Conservation (phyloP, 2,797 vertebrate genomes). For the Peromyscus attwateri region DNA sequence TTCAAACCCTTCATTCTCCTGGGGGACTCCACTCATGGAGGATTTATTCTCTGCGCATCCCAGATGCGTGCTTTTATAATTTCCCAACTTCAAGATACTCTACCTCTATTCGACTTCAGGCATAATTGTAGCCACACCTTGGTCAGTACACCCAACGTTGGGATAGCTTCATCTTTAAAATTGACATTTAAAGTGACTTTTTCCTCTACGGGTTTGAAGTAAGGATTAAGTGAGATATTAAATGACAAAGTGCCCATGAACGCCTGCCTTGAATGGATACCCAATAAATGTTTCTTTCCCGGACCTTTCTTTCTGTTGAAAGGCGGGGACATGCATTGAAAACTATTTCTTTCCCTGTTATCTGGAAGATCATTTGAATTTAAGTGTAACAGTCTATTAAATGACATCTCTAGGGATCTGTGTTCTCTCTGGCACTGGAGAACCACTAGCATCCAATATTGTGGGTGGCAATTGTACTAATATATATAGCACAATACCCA, state of each 20-base stretch:
- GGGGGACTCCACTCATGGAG: neutral
- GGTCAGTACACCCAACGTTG: neutral
- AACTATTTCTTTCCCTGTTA: neutral
- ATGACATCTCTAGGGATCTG: constrained; percentile 40
- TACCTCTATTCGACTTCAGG: neutral
- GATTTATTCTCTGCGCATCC: no score
- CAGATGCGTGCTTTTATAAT: neutral
- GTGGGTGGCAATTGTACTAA: constrained; percentile 47
- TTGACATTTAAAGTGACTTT: no score
- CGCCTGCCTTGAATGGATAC: neutral
- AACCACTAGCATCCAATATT: constrained; percentile 30
- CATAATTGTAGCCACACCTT: neutral
- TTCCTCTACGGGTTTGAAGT: neutral
- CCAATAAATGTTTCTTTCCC: neutral
- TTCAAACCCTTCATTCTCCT: neutral
- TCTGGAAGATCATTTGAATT: constrained; percentile 33
- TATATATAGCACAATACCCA: constrained; percentile 47
- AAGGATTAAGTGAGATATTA: neutral
- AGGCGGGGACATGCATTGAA: neutral
- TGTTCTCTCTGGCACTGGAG: constrained; percentile 6
- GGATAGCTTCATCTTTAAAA: neutral
- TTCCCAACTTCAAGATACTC: neutral
- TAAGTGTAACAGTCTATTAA: constrained; percentile 8
- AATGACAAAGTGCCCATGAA: neutral
- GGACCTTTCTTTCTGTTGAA: constrained; percentile 30